A percentile compares a stretch with the other conserved stretches of the same genome.
Evolutionary conservation across 2,113 vertebrate species (phyloP).

Genomic region (Gadus macrocephalus): DNA sequence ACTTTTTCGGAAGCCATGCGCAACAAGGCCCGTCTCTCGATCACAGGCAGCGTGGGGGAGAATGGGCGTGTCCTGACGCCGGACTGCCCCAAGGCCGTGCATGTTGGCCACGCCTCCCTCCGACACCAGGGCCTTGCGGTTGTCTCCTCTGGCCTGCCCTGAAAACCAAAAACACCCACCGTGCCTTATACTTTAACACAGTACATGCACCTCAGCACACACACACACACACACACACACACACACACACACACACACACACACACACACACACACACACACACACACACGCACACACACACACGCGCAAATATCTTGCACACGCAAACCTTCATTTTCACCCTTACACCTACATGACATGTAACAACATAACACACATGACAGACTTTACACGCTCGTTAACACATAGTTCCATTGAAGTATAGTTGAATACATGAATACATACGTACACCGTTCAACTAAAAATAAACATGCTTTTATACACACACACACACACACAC

Average conservation of each 20-base stretch:
- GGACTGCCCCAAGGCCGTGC: conserved; percentile 95
- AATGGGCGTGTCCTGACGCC: conserved; percentile 92
- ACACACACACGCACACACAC: conserved; percentile 15
- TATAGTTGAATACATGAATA: conserved; percentile 47
- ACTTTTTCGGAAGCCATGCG: conserved; percentile 99
- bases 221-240: conserved; percentile 20
- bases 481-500: conserved; percentile 30
- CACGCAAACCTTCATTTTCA: too few relatives aligned
- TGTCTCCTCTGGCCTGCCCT: conserved; percentile 97
- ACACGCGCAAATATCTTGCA: conserved; percentile 7
- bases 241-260: conserved; percentile 38
- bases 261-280: conserved; percentile 18
- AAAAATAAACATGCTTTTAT: background rate
- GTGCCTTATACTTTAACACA: conserved; percentile 89
- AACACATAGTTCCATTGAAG: conserved; percentile 8
- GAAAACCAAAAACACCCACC: conserved; percentile 98
- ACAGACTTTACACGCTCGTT: conserved; percentile 7
- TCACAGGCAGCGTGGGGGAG: conserved; percentile 94
- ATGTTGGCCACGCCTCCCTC: conserved; percentile 84
- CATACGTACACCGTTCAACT: conserved; percentile 9
- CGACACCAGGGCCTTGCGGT: conserved; percentile 94
- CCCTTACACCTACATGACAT: conserved; percentile 12
- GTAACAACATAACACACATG: background rate
- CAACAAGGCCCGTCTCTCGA: conserved; percentile 98
- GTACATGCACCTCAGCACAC: conserved; percentile 39